Percentiles rank a stretch among this genome's conserved stretches.
phyloP scores from a whole-genome alignment of 1,140 invertebrate genomes.

The Chelonus insularis region DNA sequence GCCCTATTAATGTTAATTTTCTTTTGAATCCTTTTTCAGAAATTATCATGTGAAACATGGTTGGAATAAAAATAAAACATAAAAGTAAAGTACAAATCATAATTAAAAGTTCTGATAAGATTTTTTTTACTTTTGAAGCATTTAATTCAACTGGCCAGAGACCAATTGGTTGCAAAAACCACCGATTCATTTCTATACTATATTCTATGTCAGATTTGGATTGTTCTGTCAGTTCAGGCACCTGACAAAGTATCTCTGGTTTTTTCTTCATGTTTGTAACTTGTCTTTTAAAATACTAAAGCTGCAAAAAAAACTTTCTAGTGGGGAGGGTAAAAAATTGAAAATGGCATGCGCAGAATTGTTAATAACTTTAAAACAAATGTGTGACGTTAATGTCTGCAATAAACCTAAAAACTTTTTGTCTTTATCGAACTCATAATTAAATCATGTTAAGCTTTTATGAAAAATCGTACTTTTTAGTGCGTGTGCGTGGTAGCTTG shows the following conservation, averaged over 20 bases:
- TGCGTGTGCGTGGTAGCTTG: no score
- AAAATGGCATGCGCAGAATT: no score
- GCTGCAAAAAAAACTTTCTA: no score
- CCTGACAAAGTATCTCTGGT: background rate
- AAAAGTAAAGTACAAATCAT: constrained; percentile 23
- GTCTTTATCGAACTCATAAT: no score
- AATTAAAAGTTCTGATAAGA: constrained; percentile 10
- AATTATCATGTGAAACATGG: constrained; percentile 32
- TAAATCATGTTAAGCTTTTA: no score
- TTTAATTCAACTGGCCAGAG: constrained; percentile 30
- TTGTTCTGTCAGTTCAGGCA: constrained; percentile 13
- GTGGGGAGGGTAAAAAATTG: background rate
- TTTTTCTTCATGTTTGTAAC: constrained; percentile 9
- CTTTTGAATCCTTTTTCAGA: constrained; percentile 31
- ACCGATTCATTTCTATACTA: constrained; percentile 33
- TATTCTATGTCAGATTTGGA: constrained; percentile 31
- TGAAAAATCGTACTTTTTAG: no score
- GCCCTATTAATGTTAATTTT: constrained; percentile 38
- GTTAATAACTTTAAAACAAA: no score
- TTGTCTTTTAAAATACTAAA: background rate
- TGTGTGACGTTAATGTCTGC: no score
- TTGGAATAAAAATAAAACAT: constrained; percentile 28
- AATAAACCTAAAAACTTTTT: no score
- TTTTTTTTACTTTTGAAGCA: constrained; percentile 2
- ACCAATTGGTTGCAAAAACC: constrained; percentile 37